Percentiles rank a stretch among this genome's conserved stretches.
Evolutionary conservation across 2,888 invertebrate species (phyloP).

Genomic region (Hecatera dysodea): DNA sequence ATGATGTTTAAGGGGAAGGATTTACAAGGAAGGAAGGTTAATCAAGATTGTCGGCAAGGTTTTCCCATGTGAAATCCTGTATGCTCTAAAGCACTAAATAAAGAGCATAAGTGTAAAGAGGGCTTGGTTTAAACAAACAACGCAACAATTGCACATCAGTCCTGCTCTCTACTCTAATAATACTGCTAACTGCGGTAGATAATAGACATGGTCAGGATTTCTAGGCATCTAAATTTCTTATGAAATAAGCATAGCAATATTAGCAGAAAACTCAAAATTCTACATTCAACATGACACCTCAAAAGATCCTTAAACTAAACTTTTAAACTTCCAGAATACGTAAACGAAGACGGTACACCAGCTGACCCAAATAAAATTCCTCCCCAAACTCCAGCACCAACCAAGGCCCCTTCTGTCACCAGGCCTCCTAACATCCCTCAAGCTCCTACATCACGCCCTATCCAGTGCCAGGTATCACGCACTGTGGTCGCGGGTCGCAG

Average conservation of each 20-base stretch:
- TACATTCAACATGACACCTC: neutral
- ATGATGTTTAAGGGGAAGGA: neutral
- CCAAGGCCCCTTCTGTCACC: conserved; percentile 26
- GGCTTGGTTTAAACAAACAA: too few relatives aligned
- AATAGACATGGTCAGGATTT: neutral
- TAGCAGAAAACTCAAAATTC: neutral
- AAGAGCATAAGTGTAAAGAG: neutral
- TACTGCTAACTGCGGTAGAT: too few relatives aligned
- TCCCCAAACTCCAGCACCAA: conserved; percentile 25
- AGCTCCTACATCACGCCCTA: conserved; percentile 52
- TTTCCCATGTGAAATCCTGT: neutral
- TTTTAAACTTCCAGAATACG: conserved; percentile 76
- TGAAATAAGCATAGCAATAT: too few relatives aligned
- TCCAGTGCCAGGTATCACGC: conserved; percentile 71
- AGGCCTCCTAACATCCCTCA: conserved; percentile 8
- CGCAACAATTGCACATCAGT: too few relatives aligned
- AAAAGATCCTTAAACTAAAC: neutral
- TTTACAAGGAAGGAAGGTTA: neutral
- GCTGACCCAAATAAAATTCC: conserved; percentile 65
- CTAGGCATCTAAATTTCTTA: too few relatives aligned
- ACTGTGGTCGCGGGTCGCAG: conserved; percentile 75
- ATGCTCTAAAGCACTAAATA: neutral
- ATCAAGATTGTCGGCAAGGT: neutral
- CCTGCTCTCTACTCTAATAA: too few relatives aligned
- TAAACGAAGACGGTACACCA: conserved; percentile 79